phyloP scores from a whole-genome alignment of 2,113 vertebrate genomes.

The Genyomyrus donnyi region DNA sequence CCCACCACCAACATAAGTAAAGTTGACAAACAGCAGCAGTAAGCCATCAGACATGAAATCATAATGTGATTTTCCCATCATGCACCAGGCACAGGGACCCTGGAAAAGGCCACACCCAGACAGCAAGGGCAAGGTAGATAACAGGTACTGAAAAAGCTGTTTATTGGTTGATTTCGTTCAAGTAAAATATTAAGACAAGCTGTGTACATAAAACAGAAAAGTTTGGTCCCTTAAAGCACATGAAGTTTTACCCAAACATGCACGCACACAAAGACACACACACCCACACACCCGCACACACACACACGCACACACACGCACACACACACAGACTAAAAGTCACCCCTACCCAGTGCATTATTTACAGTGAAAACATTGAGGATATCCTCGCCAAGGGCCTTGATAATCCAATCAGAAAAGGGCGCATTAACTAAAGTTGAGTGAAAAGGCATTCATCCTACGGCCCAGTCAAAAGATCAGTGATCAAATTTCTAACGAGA shows the following conservation, averaged over 20 bases:
- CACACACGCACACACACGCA: background rate
- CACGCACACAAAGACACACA: background rate
- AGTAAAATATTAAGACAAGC: conserved; percentile 27
- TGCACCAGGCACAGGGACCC: background rate
- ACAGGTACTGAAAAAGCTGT: conserved; percentile 20
- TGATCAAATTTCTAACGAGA: background rate
- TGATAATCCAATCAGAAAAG: background rate
- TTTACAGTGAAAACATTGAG: conserved; percentile 15
- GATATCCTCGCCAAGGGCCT: background rate
- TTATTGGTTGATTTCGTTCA: conserved; percentile 18
- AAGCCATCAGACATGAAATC: background rate
- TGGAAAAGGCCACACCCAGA: background rate
- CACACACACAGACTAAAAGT: background rate
- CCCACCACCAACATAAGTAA: background rate
- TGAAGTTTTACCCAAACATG: conserved; percentile 13
- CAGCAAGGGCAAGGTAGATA: background rate
- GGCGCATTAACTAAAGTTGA: background rate
- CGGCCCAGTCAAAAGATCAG: background rate
- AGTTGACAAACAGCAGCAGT: background rate
- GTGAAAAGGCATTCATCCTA: background rate
- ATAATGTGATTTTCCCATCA: background rate
- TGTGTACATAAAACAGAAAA: conserved; percentile 26
- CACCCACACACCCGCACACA: background rate
- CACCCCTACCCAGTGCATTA: conserved; percentile 7
- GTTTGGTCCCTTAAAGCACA: conserved; percentile 27